Evolutionary conservation across 2,888 invertebrate species (phyloP).

Genomic region (Adineta ricciae): DNA sequence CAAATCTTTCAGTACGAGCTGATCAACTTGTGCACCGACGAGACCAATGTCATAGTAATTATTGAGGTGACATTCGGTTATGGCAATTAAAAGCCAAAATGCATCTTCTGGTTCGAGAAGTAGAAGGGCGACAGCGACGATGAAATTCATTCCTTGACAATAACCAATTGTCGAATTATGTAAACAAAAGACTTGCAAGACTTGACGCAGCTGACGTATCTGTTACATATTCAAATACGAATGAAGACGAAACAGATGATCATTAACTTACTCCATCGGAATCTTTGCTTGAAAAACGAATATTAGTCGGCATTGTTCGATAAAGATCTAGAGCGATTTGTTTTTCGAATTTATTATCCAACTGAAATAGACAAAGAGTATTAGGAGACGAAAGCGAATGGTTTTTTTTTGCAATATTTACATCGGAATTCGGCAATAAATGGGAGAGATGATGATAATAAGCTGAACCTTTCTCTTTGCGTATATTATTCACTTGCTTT

Average conservation of each 20-base stretch:
- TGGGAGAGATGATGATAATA: conserved; percentile 52
- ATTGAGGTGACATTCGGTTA: conserved; percentile 53
- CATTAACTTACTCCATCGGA: conserved; percentile 51
- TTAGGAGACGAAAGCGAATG: not conserved
- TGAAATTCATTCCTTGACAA: conserved; percentile 56
- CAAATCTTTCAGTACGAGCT: conserved; percentile 53
- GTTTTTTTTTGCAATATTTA: conserved; percentile 37
- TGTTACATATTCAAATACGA: conserved; percentile 36
- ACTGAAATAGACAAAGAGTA: conserved; percentile 40
- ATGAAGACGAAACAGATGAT: not conserved
- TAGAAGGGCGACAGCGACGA: conserved; percentile 53
- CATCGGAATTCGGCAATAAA: conserved; percentile 50
- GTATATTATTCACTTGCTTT: conserved; percentile 47
- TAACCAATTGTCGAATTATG: conserved; percentile 54
- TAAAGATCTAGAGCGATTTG: conserved; percentile 54
- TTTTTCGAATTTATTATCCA: conserved; percentile 51
- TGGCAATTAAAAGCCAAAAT: conserved; percentile 55
- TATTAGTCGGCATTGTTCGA: conserved; percentile 54
- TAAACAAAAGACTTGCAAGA: conserved; percentile 53
- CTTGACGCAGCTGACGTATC: conserved; percentile 53
- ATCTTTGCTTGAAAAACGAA: conserved; percentile 51
- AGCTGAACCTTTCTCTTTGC: conserved; percentile 50
- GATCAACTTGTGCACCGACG: conserved; percentile 54
- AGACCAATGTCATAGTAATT: conserved; percentile 54
- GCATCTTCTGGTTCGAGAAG: conserved; percentile 54